Base-by-base conservation (phyloP, 2,113 vertebrate genomes). In the Grallaria varia region DNA sequence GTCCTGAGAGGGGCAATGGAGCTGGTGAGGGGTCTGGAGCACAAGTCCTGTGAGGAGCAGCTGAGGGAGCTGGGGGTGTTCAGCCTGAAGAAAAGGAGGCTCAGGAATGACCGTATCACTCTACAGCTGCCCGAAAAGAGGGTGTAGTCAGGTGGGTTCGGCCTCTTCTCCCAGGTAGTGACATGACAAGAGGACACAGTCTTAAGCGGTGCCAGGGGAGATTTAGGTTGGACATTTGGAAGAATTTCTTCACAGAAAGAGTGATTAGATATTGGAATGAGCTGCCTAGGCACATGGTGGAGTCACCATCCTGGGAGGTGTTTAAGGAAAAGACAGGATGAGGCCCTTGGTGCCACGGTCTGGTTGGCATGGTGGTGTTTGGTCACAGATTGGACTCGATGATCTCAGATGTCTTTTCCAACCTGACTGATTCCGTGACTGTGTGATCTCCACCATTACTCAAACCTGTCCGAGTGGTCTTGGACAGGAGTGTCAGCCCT, bases 231-330 rank as follows among this genome's bases (percentile, higher is more conserved):
- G 55, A 55, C n/a, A 55, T 44, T 2, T n/a, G 19, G 12, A 53
- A 19, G 15, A 47, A 40, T 17, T 63, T 55, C n/a, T 45, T 69
- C 30, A 25, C 24, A 63, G 66, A n/a, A 40, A 5, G 12, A 15
- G 8, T 13, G 9, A 78, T 62, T 2, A 8, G 33, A 45, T 17
- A 30, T 3, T 64, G 49, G 58, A 80, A 56, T 22, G 35, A 20
- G 42, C 42, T 80, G 25, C 17, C 16, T 50, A 33, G 39, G 45
- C 23, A 45, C 21, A 49, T 15, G 42, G 31, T 12, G 14, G 30
- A 27, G 50, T 37, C 35, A 42, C 67, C 0, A 0, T 14, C 12
- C n/a, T 22, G 20, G 22, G 8, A 44, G 12, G 6, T 47, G 56
- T 37, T 81, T 50, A 33, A 37, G 25, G 25, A 6, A 47, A 21